A percentile compares a stretch with the other conserved stretches of the same genome.
These are phyloP conservation scores for Oligia strigilis DNA, from an alignment of 2,888 invertebrate species.

Conservation along the genomic window DNA sequence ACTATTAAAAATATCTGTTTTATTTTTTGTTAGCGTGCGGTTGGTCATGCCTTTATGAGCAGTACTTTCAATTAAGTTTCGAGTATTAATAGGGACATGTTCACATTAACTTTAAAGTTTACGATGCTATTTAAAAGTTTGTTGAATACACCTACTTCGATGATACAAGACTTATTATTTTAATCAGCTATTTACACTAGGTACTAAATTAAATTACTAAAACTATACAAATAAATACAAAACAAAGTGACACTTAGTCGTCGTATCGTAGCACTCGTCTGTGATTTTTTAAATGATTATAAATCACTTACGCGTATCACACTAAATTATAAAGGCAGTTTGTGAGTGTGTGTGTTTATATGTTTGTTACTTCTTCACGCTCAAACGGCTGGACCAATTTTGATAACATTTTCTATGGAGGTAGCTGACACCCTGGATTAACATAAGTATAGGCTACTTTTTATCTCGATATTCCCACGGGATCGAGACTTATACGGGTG, in stretches of 20 bases:
- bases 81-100: constrained; percentile 10
- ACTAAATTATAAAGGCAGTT: too few species aligned
- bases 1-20: constrained; percentile 8
- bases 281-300: neutral
- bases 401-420: too few species aligned
- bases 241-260: neutral
- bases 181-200: neutral
- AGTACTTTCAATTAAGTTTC: constrained; percentile 10
- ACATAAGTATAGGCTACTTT: too few species aligned
- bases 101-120: constrained; percentile 11
- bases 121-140: neutral
- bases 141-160: neutral
- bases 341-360: too few species aligned
- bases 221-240: neutral
- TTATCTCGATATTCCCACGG: too few species aligned
- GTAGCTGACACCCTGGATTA: too few species aligned
- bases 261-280: neutral
- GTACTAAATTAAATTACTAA: too few species aligned
- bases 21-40: constrained; percentile 27
- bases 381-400: too few species aligned
- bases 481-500: too few species aligned
- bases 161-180: neutral
- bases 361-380: too few species aligned
- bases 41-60: neutral
- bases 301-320: neutral